Evolutionary conservation across 2,888 invertebrate species (phyloP).

Genomic region (Drosophila tripunctata): DNA sequence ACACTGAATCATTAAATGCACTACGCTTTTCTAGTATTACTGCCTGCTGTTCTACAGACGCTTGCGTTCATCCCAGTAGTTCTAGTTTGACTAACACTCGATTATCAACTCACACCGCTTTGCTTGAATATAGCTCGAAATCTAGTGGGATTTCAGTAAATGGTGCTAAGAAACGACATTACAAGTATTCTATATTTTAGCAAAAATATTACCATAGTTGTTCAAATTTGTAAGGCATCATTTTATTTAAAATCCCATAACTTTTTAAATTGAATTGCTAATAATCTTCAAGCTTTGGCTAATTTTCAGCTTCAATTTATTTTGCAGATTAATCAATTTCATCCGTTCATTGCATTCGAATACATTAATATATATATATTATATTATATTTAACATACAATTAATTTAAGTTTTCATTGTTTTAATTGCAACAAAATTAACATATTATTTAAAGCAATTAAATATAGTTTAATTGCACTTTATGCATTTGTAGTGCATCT

Average conservation of each 20-base stretch:
- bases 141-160: conserved; percentile 34
- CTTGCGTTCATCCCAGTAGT: conserved; percentile 60
- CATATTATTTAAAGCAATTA: no score
- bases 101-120: conserved; percentile 66
- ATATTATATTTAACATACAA: no score
- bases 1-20: conserved; percentile 55
- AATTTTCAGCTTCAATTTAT: not conserved
- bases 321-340: not conserved
- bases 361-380: not conserved
- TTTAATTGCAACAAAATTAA: not conserved
- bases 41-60: conserved; percentile 57
- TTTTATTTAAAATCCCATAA: not conserved
- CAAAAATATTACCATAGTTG: not conserved
- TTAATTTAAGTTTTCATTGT: no score
- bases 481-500: no score
- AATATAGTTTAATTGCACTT: no score
- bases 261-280: not conserved
- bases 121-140: conserved; percentile 67
- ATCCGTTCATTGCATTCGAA: not conserved
- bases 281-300: not conserved
- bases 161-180: conserved; percentile 73
- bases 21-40: conserved; percentile 55
- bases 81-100: conserved; percentile 61
- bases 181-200: conserved; percentile 78
- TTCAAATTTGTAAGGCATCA: not conserved